Evolutionary conservation across 2,113 vertebrate species (phyloP), one percentile per base, ranked within the genome.

Genomic region (Dromas ardeola): DNA sequence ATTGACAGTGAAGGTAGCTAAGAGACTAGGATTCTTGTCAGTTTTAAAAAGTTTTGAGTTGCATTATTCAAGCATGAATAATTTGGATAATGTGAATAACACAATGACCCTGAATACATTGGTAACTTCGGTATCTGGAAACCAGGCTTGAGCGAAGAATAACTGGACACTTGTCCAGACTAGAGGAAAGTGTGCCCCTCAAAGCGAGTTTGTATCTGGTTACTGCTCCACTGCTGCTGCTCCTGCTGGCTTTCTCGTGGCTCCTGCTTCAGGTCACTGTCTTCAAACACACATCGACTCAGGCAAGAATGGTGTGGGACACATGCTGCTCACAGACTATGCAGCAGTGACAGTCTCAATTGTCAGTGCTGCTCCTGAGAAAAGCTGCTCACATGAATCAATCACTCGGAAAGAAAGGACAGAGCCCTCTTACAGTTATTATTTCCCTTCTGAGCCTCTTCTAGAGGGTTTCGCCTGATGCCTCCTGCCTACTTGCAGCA

Each of bases 291-390:
- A 36, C 26, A 58, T 10, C 1, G 1, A 52, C 26, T 34, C 6
- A 1, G 25, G 8, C 15, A 77, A 34, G 50, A 49, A 70, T 0
- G 1, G 63, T 58, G 62, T 36, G 0, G 4, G 26, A 63, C 38
- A 52, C 11, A 9, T 30, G 27, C 56, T 52, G 23, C 42, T 77
- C 71, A 50, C 19, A n/a, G 49, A 36, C 27, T 20, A 22, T 19
- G 26, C 47, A 70, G 49, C 70, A 70, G 26, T 5, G 23, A 50
- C 26, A 47, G 36, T 9, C 63, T 43, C 49, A 43, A 10, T 43
- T 62, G 42, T 50, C 71, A 49, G 27, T 17, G 36, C 49, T 63
- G 49, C 23, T 49, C 16, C 49, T 74, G 50, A 70, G 22, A 69
- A 70, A 58, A 76, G 27, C 43, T 61, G 45, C 69, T 69, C 15